Conservation (phyloP, 2,797 vertebrate genomes). For the Schizopygopsis malacanthus region DNA sequence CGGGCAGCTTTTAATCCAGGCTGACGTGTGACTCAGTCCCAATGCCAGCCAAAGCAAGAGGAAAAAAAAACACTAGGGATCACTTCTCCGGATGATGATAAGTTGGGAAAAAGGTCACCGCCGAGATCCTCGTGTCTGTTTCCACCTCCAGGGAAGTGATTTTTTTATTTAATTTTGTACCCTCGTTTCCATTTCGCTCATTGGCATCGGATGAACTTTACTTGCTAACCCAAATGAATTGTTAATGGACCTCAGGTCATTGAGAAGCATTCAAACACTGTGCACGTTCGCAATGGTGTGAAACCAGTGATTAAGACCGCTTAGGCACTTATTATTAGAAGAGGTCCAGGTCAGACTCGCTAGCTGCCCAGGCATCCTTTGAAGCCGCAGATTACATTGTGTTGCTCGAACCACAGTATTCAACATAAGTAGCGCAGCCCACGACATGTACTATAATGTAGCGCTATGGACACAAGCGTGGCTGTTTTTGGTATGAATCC, state of each 20-base stretch:
- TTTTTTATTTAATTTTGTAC: constrained; percentile 46
- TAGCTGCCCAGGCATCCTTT: constrained; percentile 39
- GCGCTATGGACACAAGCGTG: constrained; percentile 39
- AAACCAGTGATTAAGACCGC: constrained; percentile 55
- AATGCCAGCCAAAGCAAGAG: constrained; percentile 78
- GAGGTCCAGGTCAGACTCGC: constrained; percentile 55
- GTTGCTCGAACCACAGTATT: constrained; percentile 42
- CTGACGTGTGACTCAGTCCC: constrained; percentile 84
- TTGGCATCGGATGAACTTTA: constrained; percentile 62
- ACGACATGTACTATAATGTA: constrained; percentile 36
- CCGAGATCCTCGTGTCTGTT: constrained; percentile 73
- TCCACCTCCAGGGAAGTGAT: constrained; percentile 66
- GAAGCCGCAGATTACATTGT: constrained; percentile 44
- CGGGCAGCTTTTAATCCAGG: constrained; percentile 78
- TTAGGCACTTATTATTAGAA: constrained; percentile 58
- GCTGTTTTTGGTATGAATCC: constrained; percentile 56
- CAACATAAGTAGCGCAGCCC: constrained; percentile 41
- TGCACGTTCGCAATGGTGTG: constrained; percentile 49
- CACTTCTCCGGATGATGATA: constrained; percentile 79
- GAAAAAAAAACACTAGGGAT: constrained; percentile 64
- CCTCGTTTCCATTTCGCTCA: constrained; percentile 56
- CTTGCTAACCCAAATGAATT: constrained; percentile 61
- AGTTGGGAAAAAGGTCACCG: constrained; percentile 73
- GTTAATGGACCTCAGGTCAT: constrained; percentile 49
- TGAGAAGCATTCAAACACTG: constrained; percentile 48